phyloP scores from a whole-genome alignment of 2,113 vertebrate genomes.

The Pipa parva region DNA sequence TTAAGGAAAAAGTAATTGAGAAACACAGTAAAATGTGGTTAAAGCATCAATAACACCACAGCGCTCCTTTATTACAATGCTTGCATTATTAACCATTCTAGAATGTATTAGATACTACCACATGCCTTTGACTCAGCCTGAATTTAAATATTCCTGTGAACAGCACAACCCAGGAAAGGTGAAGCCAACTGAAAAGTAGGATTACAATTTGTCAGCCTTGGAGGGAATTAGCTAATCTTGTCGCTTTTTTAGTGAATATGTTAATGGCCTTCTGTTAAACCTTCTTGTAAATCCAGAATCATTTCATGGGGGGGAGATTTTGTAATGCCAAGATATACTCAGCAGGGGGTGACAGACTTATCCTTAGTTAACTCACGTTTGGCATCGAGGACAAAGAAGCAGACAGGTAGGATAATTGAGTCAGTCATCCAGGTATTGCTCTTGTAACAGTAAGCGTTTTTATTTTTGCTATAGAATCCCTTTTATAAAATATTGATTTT shows the following conservation, averaged over 20 bases:
- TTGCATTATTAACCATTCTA: too few species aligned
- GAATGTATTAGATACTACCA: too few species aligned
- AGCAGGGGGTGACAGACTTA: not conserved
- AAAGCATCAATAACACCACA: too few species aligned
- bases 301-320: not conserved
- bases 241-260: slow-evolving; percentile 25
- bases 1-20: too few species aligned
- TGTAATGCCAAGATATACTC: not conserved
- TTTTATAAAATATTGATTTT: too few species aligned
- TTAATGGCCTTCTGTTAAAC: slow-evolving; percentile 27
- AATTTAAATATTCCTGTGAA: not conserved
- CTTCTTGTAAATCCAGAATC: not conserved
- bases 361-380: not conserved
- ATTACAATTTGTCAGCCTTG: slow-evolving; percentile 10
- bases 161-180: not conserved
- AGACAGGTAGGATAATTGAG: not conserved
- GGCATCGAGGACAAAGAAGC: not conserved
- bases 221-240: not conserved
- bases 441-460: too few species aligned
- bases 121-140: not conserved
- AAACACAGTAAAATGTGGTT: too few species aligned
- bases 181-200: not conserved
- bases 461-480: too few species aligned
- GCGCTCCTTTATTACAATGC: too few species aligned
- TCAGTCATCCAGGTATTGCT: not conserved